phyloP scores from a whole-genome alignment of 2,113 vertebrate genomes.

The Ictalurus furcatus region DNA sequence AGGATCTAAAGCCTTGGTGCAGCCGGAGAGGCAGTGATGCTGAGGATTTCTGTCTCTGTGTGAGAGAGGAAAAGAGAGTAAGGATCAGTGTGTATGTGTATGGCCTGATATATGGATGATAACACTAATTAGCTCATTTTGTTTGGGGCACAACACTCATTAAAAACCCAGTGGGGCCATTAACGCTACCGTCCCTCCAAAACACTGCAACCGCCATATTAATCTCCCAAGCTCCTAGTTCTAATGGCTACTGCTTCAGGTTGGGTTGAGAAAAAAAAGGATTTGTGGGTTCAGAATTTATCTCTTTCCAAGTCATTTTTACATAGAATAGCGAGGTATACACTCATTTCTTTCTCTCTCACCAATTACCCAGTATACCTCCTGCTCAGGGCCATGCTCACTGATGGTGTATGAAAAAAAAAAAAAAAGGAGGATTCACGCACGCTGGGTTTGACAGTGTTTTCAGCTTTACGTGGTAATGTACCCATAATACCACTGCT shows the following conservation, averaged over 20 bases:
- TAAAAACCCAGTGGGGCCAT: conserved; percentile 82
- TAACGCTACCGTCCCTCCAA: conserved; percentile 78
- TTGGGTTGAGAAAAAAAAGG: conserved; percentile 67
- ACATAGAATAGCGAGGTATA: conserved; percentile 27
- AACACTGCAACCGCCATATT: conserved; percentile 72
- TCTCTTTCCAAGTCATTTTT: conserved; percentile 14
- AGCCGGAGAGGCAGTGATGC: conserved; percentile 46
- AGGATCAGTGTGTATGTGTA: conserved; percentile 68
- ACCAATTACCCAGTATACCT: conserved; percentile 61
- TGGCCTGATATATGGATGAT: conserved; percentile 78
- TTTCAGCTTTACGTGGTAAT: conserved; percentile 71
- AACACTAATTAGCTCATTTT: conserved; percentile 84
- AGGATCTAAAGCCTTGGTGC: conserved; percentile 38
- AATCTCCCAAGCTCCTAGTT: conserved; percentile 70
- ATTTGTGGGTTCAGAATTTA: conserved; percentile 62
- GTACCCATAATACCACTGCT: conserved; percentile 70
- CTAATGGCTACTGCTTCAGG: conserved; percentile 76
- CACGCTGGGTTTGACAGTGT: conserved; percentile 57
- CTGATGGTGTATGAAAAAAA: conserved; percentile 58
- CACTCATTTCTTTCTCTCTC: conserved; percentile 43
- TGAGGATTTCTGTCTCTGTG: conserved; percentile 48
- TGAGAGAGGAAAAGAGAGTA: conserved; percentile 50
- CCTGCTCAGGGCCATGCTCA: conserved; percentile 57
- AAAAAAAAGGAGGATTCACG: conserved; percentile 59
- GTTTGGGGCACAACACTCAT: conserved; percentile 82